A percentile compares a stretch with the other conserved stretches of the same genome.
These are phyloP conservation scores for Hylaeus anthracinus DNA, from an alignment of 1,140 invertebrate species.

Conservation along the genomic window DNA sequence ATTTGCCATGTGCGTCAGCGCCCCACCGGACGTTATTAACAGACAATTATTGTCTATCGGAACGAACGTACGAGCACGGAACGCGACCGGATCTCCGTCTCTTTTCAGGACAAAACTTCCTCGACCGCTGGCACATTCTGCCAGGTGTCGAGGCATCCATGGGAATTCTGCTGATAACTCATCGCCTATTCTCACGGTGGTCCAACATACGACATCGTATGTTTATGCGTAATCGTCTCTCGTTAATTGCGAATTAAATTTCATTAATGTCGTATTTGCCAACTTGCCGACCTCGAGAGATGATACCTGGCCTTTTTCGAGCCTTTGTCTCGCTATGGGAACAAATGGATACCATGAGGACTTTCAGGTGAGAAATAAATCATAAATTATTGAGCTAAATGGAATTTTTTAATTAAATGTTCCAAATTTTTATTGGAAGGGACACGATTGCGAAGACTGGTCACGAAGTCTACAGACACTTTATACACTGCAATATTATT, in stretches of 20 bases:
- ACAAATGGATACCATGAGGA: too few relatives aligned
- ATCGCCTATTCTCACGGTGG: slow-evolving; percentile 76
- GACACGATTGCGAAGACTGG: too few relatives aligned
- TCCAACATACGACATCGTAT: slow-evolving; percentile 49
- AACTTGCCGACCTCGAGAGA: not conserved
- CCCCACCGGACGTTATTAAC: slow-evolving; percentile 71
- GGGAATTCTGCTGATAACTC: slow-evolving; percentile 78
- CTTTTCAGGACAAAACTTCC: slow-evolving; percentile 69
- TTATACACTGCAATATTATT: too few relatives aligned
- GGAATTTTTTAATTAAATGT: too few relatives aligned
- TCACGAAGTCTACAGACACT: too few relatives aligned
- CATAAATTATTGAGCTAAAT: too few relatives aligned
- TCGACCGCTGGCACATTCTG: slow-evolving; percentile 58
- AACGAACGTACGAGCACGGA: slow-evolving; percentile 38
- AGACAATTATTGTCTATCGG: slow-evolving; percentile 71
- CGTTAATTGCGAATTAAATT: slow-evolving; percentile 46
- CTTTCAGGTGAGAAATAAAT: too few relatives aligned
- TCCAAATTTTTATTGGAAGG: too few relatives aligned
- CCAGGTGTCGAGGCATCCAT: slow-evolving; percentile 78
- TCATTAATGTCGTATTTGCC: not conserved
- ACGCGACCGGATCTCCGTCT: slow-evolving; percentile 29
- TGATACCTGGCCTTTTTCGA: not conserved
- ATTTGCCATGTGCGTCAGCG: slow-evolving; percentile 69
- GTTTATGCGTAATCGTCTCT: slow-evolving; percentile 44
- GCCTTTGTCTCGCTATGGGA: too few relatives aligned